Base-by-base conservation (phyloP, 2,113 vertebrate species). In the Ochotona princeps region DNA sequence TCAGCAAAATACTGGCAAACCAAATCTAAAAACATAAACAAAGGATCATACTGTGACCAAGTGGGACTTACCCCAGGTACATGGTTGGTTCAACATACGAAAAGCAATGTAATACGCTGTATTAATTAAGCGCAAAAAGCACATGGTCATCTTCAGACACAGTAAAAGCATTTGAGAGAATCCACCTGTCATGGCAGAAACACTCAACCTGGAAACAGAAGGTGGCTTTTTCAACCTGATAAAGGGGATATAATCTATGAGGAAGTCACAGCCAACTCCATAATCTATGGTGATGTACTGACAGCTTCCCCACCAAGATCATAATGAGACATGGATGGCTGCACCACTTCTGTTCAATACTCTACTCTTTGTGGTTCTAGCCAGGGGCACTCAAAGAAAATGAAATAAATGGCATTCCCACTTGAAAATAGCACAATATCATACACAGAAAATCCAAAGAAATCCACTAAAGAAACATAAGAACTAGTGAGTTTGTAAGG, bases 101-200 rank as follows among this genome's bases (percentile, higher is more conserved):
- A 85, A 89, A 70, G 30, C 61, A 76, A 51, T 44, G 13, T 38
- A 66, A 49, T 81, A 47, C 10, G 13, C 20, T 26, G 65, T 69
- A 57, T 60, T 54, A 83, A 54, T 70, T 60, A 80, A 32, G n/a
- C 74, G 70, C 47, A 92, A 83, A 89, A 60, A 2, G 1, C 30
- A 73, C 18, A 80, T 21, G 49, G 70, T 54, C 66, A 80, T 66
- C 11, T 69, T 70, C 2, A 83, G 26, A 38, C 9, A 89, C 0
- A 83, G 23, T 72, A 54, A 87, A 84, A 69, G 26, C 73, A 32
- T 17, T 28, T 82, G 35, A 82, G 13, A 93, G 30, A 78, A 83
- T 72, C 15, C 30, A 85, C 83, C 7, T 2, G n/a, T 72, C 18
- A 35, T 38, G 26, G 69, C 91, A 87, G 75, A 89, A 95, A 93